A percentile compares a stretch with the other conserved stretches of the same genome.
Evolutionary conservation across 2,888 invertebrate genomes (phyloP).

Genomic region (Ditylenchus weischeri): DNA sequence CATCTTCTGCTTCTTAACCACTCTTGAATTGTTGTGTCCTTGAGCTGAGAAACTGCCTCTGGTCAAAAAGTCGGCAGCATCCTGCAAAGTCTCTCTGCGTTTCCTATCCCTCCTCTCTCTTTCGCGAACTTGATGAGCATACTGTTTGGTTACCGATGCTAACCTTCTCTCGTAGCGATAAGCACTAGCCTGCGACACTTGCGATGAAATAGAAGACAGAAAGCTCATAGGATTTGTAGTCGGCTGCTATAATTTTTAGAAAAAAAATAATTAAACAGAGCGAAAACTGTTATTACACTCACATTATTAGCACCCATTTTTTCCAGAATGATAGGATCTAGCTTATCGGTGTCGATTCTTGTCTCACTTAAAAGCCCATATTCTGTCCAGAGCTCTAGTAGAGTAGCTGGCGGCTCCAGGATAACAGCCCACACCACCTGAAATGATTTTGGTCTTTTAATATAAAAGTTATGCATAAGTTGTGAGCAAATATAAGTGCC

Average conservation of each 20-base stretch:
- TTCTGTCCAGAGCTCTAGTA: constrained; percentile 55
- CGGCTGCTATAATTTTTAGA: neutral
- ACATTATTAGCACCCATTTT: constrained; percentile 35
- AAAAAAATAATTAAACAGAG: neutral
- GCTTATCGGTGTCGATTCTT: constrained; percentile 34
- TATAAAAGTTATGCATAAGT: no score
- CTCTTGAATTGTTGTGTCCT: constrained; percentile 38
- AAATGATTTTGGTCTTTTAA: neutral
- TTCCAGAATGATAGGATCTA: constrained; percentile 43
- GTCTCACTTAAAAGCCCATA: constrained; percentile 48
- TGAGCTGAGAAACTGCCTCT: constrained; percentile 34
- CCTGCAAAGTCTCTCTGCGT: constrained; percentile 37
- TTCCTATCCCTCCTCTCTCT: constrained; percentile 29
- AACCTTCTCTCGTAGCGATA: constrained; percentile 46
- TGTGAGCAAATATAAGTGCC: no score
- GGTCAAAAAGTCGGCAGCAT: constrained; percentile 40
- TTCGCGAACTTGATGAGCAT: constrained; percentile 33
- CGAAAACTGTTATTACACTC: neutral
- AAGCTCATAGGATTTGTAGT: constrained; percentile 34
- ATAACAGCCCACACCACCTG: constrained; percentile 29
- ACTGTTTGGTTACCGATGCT: constrained; percentile 51
- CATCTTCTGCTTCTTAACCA: constrained; percentile 53
- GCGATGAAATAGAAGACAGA: constrained; percentile 47
- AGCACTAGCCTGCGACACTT: constrained; percentile 35
- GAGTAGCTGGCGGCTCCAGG: constrained; percentile 44